Evolutionary conservation across 2,113 vertebrate species (phyloP).

Genomic region (Chionodraco myersi): DNA sequence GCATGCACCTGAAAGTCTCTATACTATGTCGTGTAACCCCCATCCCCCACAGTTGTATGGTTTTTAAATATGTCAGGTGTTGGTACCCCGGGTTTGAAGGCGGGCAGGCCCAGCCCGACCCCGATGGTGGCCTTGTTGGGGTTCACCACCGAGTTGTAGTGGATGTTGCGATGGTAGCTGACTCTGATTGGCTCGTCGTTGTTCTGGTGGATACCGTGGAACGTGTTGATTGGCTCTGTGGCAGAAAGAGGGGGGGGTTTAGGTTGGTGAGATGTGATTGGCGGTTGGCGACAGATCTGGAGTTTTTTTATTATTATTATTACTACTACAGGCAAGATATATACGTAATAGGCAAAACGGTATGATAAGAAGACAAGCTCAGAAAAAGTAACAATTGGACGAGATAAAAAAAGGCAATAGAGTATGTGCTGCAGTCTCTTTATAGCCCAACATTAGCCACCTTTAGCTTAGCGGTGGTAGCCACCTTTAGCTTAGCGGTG

Average conservation of each 20-base stretch:
- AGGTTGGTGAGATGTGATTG: neutral
- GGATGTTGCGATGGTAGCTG: conserved; percentile 97
- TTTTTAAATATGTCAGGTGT: neutral
- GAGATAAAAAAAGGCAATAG: no score
- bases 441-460: no score
- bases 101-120: conserved; percentile 93
- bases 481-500: no score
- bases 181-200: conserved; percentile 97
- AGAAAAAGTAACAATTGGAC: no score
- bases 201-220: conserved; percentile 96
- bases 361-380: no score
- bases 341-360: no score
- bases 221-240: conserved; percentile 96
- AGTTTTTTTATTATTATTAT: neutral
- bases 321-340: no score
- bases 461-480: no score
- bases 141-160: conserved; percentile 98
- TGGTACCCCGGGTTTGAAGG: conserved; percentile 95
- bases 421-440: no score
- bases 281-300: neutral
- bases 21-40: no score
- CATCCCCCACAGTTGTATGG: no score
- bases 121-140: conserved; percentile 97
- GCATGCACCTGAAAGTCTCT: no score
- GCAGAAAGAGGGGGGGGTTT: neutral